Conservation (phyloP, 2,113 vertebrate species). For the Ceratotherium simum region DNA sequence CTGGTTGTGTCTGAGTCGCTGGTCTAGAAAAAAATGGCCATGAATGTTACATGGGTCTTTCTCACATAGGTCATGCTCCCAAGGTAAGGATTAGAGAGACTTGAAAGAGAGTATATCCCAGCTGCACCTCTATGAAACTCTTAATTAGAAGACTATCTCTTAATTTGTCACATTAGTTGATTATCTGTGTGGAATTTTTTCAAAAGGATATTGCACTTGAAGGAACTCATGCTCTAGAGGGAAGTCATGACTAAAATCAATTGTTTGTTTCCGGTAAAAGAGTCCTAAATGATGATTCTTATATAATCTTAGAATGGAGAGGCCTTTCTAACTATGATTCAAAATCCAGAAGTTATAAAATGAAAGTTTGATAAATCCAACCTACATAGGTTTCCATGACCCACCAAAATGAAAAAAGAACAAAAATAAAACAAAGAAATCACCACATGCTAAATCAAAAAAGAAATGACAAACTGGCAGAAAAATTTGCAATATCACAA, state of each 20-base stretch:
- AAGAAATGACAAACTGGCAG: background rate
- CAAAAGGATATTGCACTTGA: background rate
- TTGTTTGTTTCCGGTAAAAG: background rate
- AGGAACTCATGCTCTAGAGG: background rate
- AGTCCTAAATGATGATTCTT: background rate
- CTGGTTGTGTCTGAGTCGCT: slow-evolving; percentile 43
- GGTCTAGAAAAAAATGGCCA: slow-evolving; percentile 76
- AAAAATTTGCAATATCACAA: background rate
- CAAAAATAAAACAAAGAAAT: background rate
- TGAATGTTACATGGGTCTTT: background rate
- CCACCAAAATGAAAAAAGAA: slow-evolving; percentile 47
- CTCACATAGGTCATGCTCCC: background rate
- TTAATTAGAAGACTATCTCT: background rate
- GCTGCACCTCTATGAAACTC: background rate
- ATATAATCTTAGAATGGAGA: background rate
- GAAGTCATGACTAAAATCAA: background rate
- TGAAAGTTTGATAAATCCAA: slow-evolving; percentile 8
- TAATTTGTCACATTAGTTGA: background rate
- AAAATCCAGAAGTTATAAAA: background rate
- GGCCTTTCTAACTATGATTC: background rate
- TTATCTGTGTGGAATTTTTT: background rate
- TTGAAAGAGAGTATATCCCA: background rate
- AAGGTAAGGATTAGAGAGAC: background rate
- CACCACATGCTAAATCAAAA: background rate
- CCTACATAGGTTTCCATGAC: background rate